phyloP scores from a whole-genome alignment of 2,888 invertebrate species.

The Volucella inflata region DNA sequence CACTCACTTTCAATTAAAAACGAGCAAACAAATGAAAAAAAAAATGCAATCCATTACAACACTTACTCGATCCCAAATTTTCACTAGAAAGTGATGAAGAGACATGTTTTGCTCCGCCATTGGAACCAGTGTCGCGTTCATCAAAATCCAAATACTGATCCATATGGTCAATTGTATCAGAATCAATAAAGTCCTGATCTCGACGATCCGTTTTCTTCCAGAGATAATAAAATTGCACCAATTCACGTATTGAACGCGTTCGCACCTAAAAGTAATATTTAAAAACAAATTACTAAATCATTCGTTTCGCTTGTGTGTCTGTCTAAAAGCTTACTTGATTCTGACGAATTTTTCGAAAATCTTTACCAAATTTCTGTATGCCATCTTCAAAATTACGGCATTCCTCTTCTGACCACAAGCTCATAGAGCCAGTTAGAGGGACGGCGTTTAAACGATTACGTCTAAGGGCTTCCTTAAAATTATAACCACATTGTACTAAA shows the following conservation, averaged over 20 bases:
- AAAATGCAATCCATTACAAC: not conserved
- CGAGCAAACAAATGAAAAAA: not conserved
- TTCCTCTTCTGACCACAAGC: conserved; percentile 98
- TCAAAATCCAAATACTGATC: conserved; percentile 79
- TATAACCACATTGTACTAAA: conserved; percentile 96
- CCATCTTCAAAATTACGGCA: conserved; percentile 98
- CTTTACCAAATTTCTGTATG: conserved; percentile 96
- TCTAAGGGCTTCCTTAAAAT: conserved; percentile 95
- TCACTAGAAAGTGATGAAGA: conserved; percentile 40
- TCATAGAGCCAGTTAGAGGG: conserved; percentile 88
- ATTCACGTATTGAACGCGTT: conserved; percentile 96
- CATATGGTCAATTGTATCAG: conserved; percentile 83
- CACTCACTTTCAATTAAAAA: conserved; percentile 5
- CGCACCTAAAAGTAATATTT: conserved; percentile 85
- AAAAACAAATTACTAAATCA: not conserved
- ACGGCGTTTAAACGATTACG: conserved; percentile 90
- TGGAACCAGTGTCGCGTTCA: conserved; percentile 72
- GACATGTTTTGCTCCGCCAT: conserved; percentile 78
- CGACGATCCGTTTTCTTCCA: conserved; percentile 99
- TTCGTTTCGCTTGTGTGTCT: not conserved
- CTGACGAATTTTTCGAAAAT: conserved; percentile 96
- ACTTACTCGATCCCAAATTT: conserved; percentile 19
- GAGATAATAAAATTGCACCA: conserved; percentile 97
- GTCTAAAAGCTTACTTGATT: conserved; percentile 87
- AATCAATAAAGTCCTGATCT: conserved; percentile 85